phyloP scores from a whole-genome alignment of 2,888 invertebrate species.

The Listrodromus nycthemerus region DNA sequence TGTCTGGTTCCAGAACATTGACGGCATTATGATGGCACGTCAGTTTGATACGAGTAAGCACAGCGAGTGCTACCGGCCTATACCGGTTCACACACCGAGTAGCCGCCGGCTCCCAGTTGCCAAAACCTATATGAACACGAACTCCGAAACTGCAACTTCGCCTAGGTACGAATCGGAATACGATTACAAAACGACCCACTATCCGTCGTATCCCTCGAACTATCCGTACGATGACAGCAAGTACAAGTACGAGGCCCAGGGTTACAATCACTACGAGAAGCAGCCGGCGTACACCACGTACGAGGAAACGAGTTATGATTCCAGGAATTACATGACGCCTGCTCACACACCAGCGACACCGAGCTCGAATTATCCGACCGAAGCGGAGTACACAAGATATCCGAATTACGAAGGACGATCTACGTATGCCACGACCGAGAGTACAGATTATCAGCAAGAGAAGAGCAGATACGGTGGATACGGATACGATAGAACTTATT shows the following conservation, averaged over 20 bases:
- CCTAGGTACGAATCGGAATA: conserved; percentile 80
- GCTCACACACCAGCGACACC: conserved; percentile 56
- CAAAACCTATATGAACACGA: conserved; percentile 80
- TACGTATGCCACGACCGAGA: conserved; percentile 70
- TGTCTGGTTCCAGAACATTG: conserved; percentile 85
- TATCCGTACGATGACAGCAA: conserved; percentile 83
- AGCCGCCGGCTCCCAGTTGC: conserved; percentile 80
- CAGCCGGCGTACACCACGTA: conserved; percentile 71
- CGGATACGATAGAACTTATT: conserved; percentile 71
- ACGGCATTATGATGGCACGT: conserved; percentile 84
- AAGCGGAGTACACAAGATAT: conserved; percentile 77
- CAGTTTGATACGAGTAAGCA: conserved; percentile 83
- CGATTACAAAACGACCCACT: conserved; percentile 83
- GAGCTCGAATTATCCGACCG: conserved; percentile 72
- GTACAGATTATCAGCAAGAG: conserved; percentile 73
- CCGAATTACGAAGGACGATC: conserved; percentile 72
- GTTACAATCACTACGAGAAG: conserved; percentile 76
- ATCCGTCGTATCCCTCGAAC: conserved; percentile 83
- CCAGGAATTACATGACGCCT: conserved; percentile 72
- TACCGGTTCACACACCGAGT: conserved; percentile 82
- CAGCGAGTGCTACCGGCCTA: conserved; percentile 83
- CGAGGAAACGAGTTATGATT: conserved; percentile 76
- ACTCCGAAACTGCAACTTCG: conserved; percentile 73
- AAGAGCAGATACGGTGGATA: conserved; percentile 77
- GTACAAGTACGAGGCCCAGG: conserved; percentile 78